Percentiles rank a stretch among this genome's conserved stretches.
phyloP scores from a whole-genome alignment of 2,888 invertebrate genomes.

The Nephrotoma appendiculata region DNA sequence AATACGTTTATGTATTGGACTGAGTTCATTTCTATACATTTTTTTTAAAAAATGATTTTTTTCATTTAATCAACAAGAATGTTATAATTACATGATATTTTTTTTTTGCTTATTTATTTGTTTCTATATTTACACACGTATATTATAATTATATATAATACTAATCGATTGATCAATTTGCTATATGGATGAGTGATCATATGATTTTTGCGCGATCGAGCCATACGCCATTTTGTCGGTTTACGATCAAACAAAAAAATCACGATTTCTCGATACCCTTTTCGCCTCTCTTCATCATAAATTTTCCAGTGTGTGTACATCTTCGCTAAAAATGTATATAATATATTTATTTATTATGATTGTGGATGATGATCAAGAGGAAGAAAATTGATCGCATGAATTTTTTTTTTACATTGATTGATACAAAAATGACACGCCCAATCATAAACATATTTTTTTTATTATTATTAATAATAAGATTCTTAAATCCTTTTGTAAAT shows the following conservation, averaged over 20 bases:
- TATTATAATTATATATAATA: slow-evolving; percentile 3
- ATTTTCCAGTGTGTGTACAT: neutral
- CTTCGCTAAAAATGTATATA: neutral
- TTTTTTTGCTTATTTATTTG: neutral
- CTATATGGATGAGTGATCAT: neutral
- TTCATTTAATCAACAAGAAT: slow-evolving; percentile 1
- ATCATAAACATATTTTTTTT: neutral
- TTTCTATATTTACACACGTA: neutral
- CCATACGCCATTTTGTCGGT: slow-evolving; percentile 1
- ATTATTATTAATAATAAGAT: neutral
- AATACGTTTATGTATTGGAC: neutral
- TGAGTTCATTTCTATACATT: neutral
- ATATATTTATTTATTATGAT: neutral
- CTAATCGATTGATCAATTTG: slow-evolving; percentile 2
- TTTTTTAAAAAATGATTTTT: neutral
- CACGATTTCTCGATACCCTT: neutral
- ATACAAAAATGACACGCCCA: slow-evolving; percentile 18
- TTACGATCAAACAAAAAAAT: slow-evolving; percentile 2
- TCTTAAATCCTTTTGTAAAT: neutral
- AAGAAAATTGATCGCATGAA: neutral
- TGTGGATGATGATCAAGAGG: slow-evolving; percentile 3
- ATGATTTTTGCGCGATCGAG: neutral
- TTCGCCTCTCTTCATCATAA: neutral
- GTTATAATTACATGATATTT: neutral
- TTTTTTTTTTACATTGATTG: slow-evolving; percentile 14